Evolutionary conservation across 2,797 vertebrate genomes (phyloP).

Genomic region (Sebastes glaucus): DNA sequence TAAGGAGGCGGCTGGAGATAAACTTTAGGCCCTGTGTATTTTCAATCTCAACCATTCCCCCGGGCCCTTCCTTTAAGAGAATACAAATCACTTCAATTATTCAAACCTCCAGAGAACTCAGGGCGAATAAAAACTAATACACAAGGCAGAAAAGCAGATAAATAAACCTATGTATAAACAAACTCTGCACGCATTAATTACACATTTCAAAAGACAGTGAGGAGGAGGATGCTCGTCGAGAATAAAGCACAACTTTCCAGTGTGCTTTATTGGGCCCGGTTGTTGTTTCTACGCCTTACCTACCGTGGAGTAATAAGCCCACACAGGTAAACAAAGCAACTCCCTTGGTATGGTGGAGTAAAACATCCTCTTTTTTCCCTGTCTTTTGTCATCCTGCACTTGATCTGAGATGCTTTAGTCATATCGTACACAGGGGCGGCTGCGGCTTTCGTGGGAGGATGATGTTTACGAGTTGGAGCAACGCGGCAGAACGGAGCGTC

Average conservation of each 20-base stretch:
- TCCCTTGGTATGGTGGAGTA: slow-evolving; percentile 63
- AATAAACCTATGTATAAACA: slow-evolving; percentile 64
- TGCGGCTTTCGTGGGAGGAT: slow-evolving; percentile 58
- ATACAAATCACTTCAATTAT: slow-evolving; percentile 85
- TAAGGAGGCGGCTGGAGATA: slow-evolving; percentile 75
- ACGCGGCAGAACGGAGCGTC: slow-evolving; percentile 6
- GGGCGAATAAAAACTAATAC: slow-evolving; percentile 54
- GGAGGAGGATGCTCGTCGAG: slow-evolving; percentile 29
- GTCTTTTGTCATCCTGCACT: slow-evolving; percentile 70
- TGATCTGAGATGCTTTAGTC: slow-evolving; percentile 65
- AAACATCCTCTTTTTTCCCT: slow-evolving; percentile 51
- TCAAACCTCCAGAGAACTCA: slow-evolving; percentile 70
- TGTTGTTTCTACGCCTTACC: slow-evolving; percentile 47
- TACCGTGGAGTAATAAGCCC: slow-evolving; percentile 62
- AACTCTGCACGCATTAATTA: slow-evolving; percentile 72
- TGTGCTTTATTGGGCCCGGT: slow-evolving; percentile 35
- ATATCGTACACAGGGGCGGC: slow-evolving; percentile 20
- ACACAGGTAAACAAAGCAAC: slow-evolving; percentile 75
- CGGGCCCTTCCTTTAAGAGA: slow-evolving; percentile 80
- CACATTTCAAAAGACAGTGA: slow-evolving; percentile 52
- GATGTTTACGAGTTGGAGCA: slow-evolving; percentile 33
- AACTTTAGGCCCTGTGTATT: slow-evolving; percentile 76
- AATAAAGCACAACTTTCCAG: slow-evolving; percentile 41
- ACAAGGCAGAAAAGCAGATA: slow-evolving; percentile 57
- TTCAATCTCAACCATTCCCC: slow-evolving; percentile 78